These are phyloP conservation scores for Sebastes goodei DNA, from an alignment of 2,797 vertebrate species.

Conservation along the genomic window DNA sequence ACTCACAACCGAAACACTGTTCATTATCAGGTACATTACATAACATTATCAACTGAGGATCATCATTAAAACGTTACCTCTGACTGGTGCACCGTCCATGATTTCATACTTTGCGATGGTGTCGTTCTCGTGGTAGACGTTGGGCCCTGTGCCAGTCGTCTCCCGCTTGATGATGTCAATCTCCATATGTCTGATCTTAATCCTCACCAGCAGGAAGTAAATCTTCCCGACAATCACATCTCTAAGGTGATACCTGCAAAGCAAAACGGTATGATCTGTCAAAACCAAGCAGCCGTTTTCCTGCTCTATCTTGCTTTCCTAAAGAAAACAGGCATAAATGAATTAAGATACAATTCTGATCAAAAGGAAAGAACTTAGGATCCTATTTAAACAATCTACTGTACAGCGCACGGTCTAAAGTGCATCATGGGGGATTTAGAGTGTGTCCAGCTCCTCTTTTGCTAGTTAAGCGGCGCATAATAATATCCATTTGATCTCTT, in stretches of 20 bases:
- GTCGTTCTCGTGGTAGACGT: slow-evolving; percentile 96
- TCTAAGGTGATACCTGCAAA: slow-evolving; percentile 92
- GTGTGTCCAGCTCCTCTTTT: too few relatives aligned
- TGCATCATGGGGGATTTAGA: too few relatives aligned
- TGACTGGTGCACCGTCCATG: slow-evolving; percentile 97
- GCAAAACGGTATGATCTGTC: neutral
- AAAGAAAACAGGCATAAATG: neutral
- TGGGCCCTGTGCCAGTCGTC: slow-evolving; percentile 94
- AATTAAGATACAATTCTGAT: neutral
- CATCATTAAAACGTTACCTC: slow-evolving; percentile 77
- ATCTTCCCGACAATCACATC: slow-evolving; percentile 99
- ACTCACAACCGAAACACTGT: neutral
- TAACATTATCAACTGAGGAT: neutral
- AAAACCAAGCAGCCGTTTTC: neutral
- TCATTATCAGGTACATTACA: too few relatives aligned
- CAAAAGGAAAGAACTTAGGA: neutral
- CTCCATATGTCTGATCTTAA: slow-evolving; percentile 99
- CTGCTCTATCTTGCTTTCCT: neutral
- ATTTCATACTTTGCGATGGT: slow-evolving; percentile 99
- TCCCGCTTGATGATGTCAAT: slow-evolving; percentile 98
- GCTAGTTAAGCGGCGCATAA: too few relatives aligned
- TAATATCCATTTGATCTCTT: too few relatives aligned
- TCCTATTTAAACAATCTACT: too few relatives aligned
- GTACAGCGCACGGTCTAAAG: too few relatives aligned
- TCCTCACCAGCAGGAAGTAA: slow-evolving; percentile 95